Conservation (phyloP, 2,888 invertebrate species). For the Cantharis rufa region DNA sequence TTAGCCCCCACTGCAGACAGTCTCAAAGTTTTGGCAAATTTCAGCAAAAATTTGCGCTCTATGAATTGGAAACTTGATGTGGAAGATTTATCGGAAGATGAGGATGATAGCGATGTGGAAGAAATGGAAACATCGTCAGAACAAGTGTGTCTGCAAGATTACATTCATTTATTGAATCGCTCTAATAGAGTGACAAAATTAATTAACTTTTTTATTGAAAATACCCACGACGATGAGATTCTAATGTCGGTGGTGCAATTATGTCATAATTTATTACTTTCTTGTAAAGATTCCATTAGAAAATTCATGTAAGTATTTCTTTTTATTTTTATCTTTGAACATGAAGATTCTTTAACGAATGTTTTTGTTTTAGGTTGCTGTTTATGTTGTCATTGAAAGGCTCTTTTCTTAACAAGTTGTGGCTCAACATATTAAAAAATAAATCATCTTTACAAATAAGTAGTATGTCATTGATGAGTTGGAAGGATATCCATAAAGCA, state of each 20-base stretch:
- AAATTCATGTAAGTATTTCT: slow-evolving; percentile 72
- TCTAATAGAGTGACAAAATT: slow-evolving; percentile 56
- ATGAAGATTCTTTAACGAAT: too few species aligned
- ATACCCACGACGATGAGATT: slow-evolving; percentile 48
- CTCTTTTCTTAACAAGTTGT: slow-evolving; percentile 50
- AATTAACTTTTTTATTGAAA: slow-evolving; percentile 56
- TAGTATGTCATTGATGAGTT: slow-evolving; percentile 44
- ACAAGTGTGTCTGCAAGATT: slow-evolving; percentile 48
- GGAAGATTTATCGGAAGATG: slow-evolving; percentile 55
- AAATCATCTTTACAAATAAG: slow-evolving; percentile 42
- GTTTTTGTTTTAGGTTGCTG: slow-evolving; percentile 43
- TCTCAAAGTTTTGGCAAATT: slow-evolving; percentile 58
- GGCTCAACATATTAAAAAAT: slow-evolving; percentile 46
- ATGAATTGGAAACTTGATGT: slow-evolving; percentile 23
- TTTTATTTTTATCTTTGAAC: too few species aligned
- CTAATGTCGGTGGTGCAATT: slow-evolving; percentile 58
- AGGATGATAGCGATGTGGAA: slow-evolving; percentile 64
- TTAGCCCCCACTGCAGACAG: slow-evolving; percentile 36
- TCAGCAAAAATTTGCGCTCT: slow-evolving; percentile 52
- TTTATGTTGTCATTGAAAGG: slow-evolving; percentile 53
- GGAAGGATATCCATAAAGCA: slow-evolving; percentile 50
- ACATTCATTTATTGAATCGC: slow-evolving; percentile 49
- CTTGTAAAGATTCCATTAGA: slow-evolving; percentile 80
- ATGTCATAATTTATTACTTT: slow-evolving; percentile 82
- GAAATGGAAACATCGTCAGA: slow-evolving; percentile 57